These are phyloP conservation scores for Masnerella sp. DNA, from an alignment of 2,888 invertebrate species.

Conservation along the genomic window DNA sequence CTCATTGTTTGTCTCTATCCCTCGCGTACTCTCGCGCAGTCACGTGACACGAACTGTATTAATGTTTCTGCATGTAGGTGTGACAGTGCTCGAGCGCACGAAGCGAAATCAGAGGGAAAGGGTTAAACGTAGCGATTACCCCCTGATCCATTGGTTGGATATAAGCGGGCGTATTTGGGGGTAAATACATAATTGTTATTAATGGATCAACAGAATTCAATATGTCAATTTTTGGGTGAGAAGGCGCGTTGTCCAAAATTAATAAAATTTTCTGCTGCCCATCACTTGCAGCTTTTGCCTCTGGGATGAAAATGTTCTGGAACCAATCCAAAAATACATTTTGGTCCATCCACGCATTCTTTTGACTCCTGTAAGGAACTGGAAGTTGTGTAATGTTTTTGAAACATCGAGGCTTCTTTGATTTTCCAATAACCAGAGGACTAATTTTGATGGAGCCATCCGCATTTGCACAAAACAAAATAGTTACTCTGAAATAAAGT, in stretches of 20 bases:
- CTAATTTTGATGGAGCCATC: conserved; percentile 7
- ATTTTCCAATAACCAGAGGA: conserved; percentile 12
- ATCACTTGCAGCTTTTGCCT: neutral
- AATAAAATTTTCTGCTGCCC: conserved; percentile 8
- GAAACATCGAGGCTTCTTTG: conserved; percentile 10
- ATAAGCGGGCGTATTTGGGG: conserved; percentile 9
- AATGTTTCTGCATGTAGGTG: too few relatives aligned
- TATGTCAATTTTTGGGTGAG: conserved; percentile 10
- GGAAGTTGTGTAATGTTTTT: conserved; percentile 13
- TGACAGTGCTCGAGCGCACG: too few relatives aligned
- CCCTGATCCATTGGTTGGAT: conserved; percentile 33
- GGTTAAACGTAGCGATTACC: conserved; percentile 21
- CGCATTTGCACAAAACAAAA: conserved; percentile 26
- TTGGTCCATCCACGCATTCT: conserved; percentile 18
- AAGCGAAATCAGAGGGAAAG: too few relatives aligned
- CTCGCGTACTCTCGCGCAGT: too few relatives aligned
- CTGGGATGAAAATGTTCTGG: conserved; percentile 15
- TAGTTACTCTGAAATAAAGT: conserved; percentile 14
- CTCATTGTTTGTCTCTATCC: too few relatives aligned
- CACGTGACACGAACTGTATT: too few relatives aligned
- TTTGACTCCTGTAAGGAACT: conserved; percentile 6
- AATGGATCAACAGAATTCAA: conserved; percentile 24
- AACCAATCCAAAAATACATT: conserved; percentile 18
- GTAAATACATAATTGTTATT: conserved; percentile 10
- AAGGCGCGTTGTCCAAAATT: conserved; percentile 26